Evolutionary conservation across 2,797 vertebrate species (phyloP), one percentile per base, ranked within the genome.

Genomic region (Knipowitschia caucasica): DNA sequence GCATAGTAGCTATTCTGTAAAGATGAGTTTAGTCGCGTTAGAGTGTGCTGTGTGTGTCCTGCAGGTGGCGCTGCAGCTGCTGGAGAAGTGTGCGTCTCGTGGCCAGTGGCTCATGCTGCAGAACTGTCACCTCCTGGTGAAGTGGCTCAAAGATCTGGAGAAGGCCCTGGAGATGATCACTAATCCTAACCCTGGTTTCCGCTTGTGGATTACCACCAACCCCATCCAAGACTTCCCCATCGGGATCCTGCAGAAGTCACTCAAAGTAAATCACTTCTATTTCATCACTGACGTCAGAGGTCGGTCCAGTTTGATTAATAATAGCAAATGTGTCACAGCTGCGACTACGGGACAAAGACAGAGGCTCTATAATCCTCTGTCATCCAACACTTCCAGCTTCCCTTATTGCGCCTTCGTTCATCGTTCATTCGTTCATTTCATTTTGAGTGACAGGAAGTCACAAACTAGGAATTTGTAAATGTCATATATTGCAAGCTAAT

Each of bases 61-160:
- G 5, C 61, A 98, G 97, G 85, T 95, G 2, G 95, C 95, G 0
- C 69, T 99, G 68, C 92, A 95, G 78, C 69, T 98, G 77, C 83
- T 99, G 83, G 92, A 95, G 35, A 88, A 65, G 0, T 92, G 88
- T 0, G 92, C 83, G 49, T 81, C 87, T 7, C 76, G 81, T 0
- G 97, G 96, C 2, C 93, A 95, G 53, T 99, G 97, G 96, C 80
- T 99, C 26, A 94, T 99, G 93, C 54, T 99, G 11, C 96, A 99
- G 89, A 98, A 99, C 80, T 99, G 97, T 64, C 97, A 99, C 67
- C 89, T 99, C 30, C 68, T 97, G 80, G 94, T 95, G 33, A 93
- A 88, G 71, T 99, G 97, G 96, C 90, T 99, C 6, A 83, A 93
- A 61, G 91, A 91, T 0, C 82, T 99, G 78, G 97, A 99, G 81